These are phyloP conservation scores for Cinclus mexicanus DNA, from an alignment of 2,113 vertebrate species.

Conservation along the genomic window DNA sequence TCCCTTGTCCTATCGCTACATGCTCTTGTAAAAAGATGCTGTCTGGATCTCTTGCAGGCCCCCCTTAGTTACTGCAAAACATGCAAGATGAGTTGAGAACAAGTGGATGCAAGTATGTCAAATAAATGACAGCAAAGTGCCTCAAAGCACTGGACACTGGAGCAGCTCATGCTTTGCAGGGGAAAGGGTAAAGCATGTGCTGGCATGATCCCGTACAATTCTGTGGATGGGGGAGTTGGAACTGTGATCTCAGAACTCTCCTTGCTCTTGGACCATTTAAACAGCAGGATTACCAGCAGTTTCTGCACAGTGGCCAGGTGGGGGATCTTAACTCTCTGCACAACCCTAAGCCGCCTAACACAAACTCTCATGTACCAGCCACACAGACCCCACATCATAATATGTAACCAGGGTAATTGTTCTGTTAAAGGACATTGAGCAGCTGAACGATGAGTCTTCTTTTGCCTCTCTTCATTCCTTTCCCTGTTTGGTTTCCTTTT, in stretches of 20 bases:
- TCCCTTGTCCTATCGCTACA: neutral
- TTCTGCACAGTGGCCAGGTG: neutral
- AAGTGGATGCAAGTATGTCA: neutral
- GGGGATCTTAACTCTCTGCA: neutral
- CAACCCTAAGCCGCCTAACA: neutral
- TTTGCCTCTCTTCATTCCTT: neutral
- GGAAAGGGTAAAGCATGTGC: neutral
- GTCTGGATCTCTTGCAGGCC: neutral
- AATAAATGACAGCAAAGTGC: neutral
- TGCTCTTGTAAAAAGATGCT: neutral
- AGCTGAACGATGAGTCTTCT: neutral
- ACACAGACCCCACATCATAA: neutral
- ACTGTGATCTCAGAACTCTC: neutral
- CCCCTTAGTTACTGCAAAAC: no score
- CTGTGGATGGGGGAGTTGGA: accelerated
- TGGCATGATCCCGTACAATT: neutral
- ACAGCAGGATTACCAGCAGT: neutral
- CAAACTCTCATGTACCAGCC: neutral
- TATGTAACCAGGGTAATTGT: neutral
- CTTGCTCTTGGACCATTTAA: neutral
- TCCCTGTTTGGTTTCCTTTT: neutral
- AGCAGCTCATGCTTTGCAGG: neutral
- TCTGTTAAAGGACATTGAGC: neutral
- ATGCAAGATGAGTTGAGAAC: neutral
- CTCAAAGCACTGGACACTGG: neutral